Base-by-base conservation (phyloP, 2,888 invertebrate species). In the Gibbula magus region DNA sequence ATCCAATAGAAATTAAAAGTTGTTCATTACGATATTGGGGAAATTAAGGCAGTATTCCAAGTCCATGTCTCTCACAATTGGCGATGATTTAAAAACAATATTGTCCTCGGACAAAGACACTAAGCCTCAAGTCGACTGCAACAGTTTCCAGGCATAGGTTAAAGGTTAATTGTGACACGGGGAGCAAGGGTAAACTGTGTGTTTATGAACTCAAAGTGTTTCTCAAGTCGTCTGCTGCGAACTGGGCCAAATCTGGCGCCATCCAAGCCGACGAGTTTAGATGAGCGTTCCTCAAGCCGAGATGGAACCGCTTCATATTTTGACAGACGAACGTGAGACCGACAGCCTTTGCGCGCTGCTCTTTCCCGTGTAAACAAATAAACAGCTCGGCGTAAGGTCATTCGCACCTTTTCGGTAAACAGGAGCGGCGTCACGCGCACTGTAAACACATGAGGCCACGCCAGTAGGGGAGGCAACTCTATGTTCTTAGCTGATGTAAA, bases 111-210 rank as follows among this genome's bases (percentile, higher is more conserved):
- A 13, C 45, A 45, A 45, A 45, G 56, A 56, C 56, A 56, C 56
- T 22, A 56, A 56, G 45, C 45, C 10, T 5, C 20, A 25, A 56
- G 20, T 20, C 29, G 39, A 10, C 70, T 70, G 70, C 20, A 70
- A 70, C 70, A 35, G 35, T 70, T 70, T 20, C 70, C 70, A 70
- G 8, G 18, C 29, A 35, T 10, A 39, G 70, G 70, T n/a, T 70
- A 70, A 70, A 70, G 70, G 70, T 70, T 70, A 70, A 70, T 39
- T 70, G 70, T 70, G 70, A 70, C 70, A 70, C 39, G 20, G 20
- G 39, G 10, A 70, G 29, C 18, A 20, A 20, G 70, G 70, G 25
- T 45, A 70, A 70, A 39, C 35, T 70, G 32, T 35, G 70, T 70
- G 70, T 70, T 70, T 70, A 70, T 70, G 70, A 70, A 70, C n/a